Evolutionary conservation across 2,113 vertebrate genomes (phyloP), one percentile per base, ranked within the genome.

Genomic region (Nothocercus nigrocapillus): DNA sequence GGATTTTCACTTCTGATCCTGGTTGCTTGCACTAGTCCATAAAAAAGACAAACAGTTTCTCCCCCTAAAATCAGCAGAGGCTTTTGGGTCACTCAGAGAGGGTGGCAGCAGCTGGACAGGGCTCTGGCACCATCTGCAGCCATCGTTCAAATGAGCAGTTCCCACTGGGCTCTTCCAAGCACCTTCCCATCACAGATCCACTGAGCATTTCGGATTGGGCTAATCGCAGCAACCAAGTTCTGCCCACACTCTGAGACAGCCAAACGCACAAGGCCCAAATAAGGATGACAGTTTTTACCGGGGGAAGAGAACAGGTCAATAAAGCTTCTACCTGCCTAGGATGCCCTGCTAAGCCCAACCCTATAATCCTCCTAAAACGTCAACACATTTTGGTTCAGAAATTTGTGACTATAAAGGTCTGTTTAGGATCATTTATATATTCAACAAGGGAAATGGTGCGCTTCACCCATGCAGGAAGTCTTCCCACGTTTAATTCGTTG

Each of bases 391-490:
- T 27, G 22, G 27, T 73, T 66, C 83, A 62, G 56, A 72, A 67
- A 40, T 93, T 8, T 78, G 47, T 27, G 19, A 47, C 4, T 61
- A 51, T 77, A 44, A 44, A 73, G 28, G 4, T 2, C 56, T 45
- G 16, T n/a, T 79, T 36, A 18, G 66, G 34, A 3, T 24, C 12
- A 21, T 32, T 36, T 28, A 14, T 30, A 38, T 59, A 6, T 2
- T 3, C 4, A 2, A 13, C 6, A 42, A 1, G 68, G 36, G 36
- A 19, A 78, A 20, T 0, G 5, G 13, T 2, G 40, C 1, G 2
- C 18, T 72, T 12, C 38, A 36, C 22, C 22, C 11, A 2, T 2
- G 4, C 0, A 10, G 40, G 49, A 44, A 83, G 91, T 56, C 7
- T 21, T 51, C 40, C 75, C 82, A 20, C 2, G 0, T 47, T 21